Evolutionary conservation across 1,140 invertebrate species (phyloP).

Genomic region (Macrocentrus cingulum): DNA sequence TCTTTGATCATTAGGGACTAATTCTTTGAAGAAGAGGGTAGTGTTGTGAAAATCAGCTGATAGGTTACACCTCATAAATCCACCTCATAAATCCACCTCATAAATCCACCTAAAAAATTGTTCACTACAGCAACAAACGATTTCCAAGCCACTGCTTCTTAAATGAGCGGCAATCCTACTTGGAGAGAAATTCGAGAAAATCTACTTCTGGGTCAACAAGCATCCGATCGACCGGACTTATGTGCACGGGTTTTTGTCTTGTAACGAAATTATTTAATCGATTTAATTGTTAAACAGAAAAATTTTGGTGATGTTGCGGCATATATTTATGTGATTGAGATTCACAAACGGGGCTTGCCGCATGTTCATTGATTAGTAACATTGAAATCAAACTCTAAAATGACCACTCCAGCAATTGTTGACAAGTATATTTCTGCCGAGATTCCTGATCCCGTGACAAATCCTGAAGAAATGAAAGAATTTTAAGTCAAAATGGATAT

Average conservation of each 20-base stretch:
- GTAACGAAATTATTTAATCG: conserved; percentile 30
- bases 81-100: too few relatives aligned
- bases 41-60: too few relatives aligned
- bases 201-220: conserved; percentile 19
- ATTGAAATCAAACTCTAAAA: too few relatives aligned
- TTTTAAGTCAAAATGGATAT: not conserved
- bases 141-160: too few relatives aligned
- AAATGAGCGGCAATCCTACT: conserved; percentile 11
- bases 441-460: conserved; percentile 48
- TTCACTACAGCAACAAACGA: too few relatives aligned
- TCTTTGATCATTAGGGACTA: too few relatives aligned
- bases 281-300: conserved; percentile 40
- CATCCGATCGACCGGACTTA: conserved; percentile 38
- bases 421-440: conserved; percentile 9
- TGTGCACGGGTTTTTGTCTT: conserved; percentile 44
- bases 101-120: too few relatives aligned
- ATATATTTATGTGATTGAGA: conserved; percentile 53
- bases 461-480: conserved; percentile 36
- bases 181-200: conserved; percentile 27
- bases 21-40: too few relatives aligned
- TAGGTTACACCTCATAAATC: too few relatives aligned
- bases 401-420: not conserved
- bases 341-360: conserved; percentile 49
- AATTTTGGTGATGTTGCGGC: conserved; percentile 32
- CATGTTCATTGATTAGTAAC: not conserved